These are phyloP conservation scores for Archocentrus centrarchus DNA, from an alignment of 2,113 vertebrate species.

Conservation along the genomic window DNA sequence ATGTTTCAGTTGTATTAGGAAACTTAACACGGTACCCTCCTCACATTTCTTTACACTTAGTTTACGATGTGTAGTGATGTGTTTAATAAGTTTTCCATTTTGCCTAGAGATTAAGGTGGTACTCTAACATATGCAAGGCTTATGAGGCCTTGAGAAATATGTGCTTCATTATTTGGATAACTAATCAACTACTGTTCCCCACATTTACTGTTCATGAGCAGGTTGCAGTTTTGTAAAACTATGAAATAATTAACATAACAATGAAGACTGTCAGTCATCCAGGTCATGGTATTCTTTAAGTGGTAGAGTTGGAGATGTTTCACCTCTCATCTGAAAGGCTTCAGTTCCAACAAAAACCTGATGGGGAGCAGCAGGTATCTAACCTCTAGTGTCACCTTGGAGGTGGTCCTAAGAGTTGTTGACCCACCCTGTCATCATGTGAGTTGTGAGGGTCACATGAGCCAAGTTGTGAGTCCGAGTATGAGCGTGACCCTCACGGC, in stretches of 20 bases:
- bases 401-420: too few relatives aligned
- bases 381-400: too few relatives aligned
- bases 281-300: neutral
- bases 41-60: conserved; percentile 1
- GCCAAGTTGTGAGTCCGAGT: neutral
- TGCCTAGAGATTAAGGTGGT: neutral
- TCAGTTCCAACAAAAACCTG: too few relatives aligned
- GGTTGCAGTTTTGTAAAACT: neutral
- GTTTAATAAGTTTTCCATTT: conserved; percentile 11
- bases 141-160: conserved; percentile 14
- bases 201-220: neutral
- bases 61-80: conserved; percentile 1
- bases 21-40: conserved; percentile 33
- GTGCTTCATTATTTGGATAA: neutral
- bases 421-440: neutral
- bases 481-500: neutral
- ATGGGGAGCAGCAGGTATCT: too few relatives aligned
- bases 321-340: neutral
- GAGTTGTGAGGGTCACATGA: neutral
- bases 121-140: neutral
- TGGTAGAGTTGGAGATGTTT: neutral
- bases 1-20: neutral
- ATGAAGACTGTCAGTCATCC: neutral
- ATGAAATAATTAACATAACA: neutral
- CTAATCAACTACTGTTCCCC: neutral